A percentile compares a stretch with the other conserved stretches of the same genome.
phyloP scores from a whole-genome alignment of 1,140 invertebrate genomes.

The Pissodes strobi region DNA sequence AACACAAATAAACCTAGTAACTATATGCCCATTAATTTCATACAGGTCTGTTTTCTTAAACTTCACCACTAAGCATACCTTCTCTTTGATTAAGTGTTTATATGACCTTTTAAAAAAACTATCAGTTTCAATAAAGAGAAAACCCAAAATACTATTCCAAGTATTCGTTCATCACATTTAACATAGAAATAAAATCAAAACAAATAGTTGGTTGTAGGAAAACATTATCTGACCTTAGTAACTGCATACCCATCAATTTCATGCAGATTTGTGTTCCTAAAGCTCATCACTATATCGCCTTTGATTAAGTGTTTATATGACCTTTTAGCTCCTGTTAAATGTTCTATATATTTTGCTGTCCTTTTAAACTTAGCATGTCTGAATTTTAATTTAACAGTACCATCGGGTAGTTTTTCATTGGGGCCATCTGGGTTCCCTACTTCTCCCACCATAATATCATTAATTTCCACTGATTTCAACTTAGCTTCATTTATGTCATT shows the following conservation, averaged over 20 bases:
- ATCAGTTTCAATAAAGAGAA: no score
- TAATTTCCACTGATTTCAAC: slow-evolving; percentile 24
- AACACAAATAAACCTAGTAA: no score
- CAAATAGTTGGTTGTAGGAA: no score
- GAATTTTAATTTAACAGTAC: slow-evolving; percentile 44
- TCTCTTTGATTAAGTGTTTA: no score
- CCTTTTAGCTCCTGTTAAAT: slow-evolving; percentile 34
- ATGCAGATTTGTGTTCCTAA: slow-evolving; percentile 49
- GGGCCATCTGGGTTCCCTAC: slow-evolving; percentile 40
- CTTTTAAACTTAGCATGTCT: slow-evolving; percentile 44
- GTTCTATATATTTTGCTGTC: slow-evolving; percentile 31
- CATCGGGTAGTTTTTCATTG: slow-evolving; percentile 41
- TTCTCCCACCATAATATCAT: slow-evolving; percentile 42
- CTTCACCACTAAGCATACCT: no score
- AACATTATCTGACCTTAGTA: no score
- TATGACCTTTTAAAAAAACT: no score
- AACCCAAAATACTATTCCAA: no score
- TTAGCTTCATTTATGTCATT: slow-evolving; percentile 52
- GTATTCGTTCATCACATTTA: no score
- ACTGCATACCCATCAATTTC: slow-evolving; percentile 47
- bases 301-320: slow-evolving; percentile 50
- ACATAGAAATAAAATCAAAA: no score
- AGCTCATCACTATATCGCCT: slow-evolving; percentile 47
- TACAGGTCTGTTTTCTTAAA: no score
- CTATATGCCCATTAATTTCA: no score